These are phyloP conservation scores for Thereva nobilitata DNA, from an alignment of 2,888 invertebrate genomes.

Conservation along the genomic window DNA sequence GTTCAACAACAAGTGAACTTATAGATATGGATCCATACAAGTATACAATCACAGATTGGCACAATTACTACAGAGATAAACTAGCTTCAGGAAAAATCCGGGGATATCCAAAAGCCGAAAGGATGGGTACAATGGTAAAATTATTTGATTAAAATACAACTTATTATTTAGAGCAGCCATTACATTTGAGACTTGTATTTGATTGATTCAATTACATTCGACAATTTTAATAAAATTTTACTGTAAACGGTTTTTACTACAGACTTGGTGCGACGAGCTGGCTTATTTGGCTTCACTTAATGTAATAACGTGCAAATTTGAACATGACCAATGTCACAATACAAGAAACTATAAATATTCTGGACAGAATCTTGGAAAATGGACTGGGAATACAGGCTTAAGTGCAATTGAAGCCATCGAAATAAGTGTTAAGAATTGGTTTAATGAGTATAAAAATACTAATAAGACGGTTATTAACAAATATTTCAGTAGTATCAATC, in stretches of 20 bases:
- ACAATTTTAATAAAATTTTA: neutral
- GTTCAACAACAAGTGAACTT: neutral
- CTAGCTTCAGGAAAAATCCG: slow-evolving; percentile 41
- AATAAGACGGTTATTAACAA: neutral
- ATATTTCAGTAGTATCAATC: too few species aligned
- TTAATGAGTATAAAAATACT: slow-evolving; percentile 25
- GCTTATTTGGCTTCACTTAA: slow-evolving; percentile 43
- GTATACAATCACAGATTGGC: slow-evolving; percentile 8
- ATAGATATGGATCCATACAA: neutral
- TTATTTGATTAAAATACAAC: neutral
- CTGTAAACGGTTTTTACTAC: too few species aligned
- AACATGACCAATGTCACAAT: slow-evolving; percentile 26
- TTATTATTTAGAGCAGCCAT: too few species aligned
- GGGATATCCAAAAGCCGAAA: slow-evolving; percentile 34
- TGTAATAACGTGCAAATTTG: slow-evolving; percentile 40
- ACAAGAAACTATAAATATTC: slow-evolving; percentile 9
- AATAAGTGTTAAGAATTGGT: slow-evolving; percentile 16
- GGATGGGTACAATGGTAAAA: slow-evolving; percentile 41
- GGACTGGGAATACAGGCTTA: neutral
- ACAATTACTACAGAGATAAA: slow-evolving; percentile 42
- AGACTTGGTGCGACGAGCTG: slow-evolving; percentile 41
- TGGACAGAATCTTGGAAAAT: slow-evolving; percentile 31
- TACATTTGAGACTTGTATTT: too few species aligned
- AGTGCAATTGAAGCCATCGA: neutral
- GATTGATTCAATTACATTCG: neutral